Conservation (phyloP, 2,888 invertebrate genomes). For the Xanthorhoe designata region DNA sequence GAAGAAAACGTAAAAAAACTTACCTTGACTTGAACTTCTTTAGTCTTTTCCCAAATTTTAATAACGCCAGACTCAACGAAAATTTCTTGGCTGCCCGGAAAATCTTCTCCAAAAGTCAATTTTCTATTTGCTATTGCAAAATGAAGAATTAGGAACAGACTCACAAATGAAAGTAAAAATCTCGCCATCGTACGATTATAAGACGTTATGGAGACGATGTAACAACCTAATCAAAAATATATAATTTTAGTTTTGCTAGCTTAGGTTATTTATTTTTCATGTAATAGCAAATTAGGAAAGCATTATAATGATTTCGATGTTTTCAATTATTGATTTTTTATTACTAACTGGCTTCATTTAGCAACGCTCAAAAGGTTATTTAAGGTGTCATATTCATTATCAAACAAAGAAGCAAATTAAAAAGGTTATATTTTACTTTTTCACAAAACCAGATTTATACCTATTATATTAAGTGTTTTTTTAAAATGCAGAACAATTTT, state of each 20-base stretch:
- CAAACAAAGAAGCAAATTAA: too few relatives aligned
- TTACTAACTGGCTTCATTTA: too few relatives aligned
- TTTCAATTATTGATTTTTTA: neutral
- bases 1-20: neutral
- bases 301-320: neutral
- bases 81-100: neutral
- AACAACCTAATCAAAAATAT: neutral
- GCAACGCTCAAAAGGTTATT: too few relatives aligned
- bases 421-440: too few relatives aligned
- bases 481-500: too few relatives aligned
- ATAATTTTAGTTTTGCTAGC: neutral
- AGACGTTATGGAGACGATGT: too few relatives aligned
- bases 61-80: constrained; percentile 1
- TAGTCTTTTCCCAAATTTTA: constrained; percentile 5
- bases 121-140: neutral
- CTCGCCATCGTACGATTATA: neutral
- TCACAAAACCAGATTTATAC: too few relatives aligned
- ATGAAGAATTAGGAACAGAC: constrained; percentile 3
- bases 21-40: neutral
- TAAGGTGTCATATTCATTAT: too few relatives aligned
- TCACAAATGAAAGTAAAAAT: neutral
- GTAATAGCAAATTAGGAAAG: neutral
- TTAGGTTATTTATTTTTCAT: neutral
- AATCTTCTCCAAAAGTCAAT: constrained; percentile 1
- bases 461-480: too few relatives aligned